Evolutionary conservation across 2,797 vertebrate genomes (phyloP).

Genomic region (Micrastur ruficollis): DNA sequence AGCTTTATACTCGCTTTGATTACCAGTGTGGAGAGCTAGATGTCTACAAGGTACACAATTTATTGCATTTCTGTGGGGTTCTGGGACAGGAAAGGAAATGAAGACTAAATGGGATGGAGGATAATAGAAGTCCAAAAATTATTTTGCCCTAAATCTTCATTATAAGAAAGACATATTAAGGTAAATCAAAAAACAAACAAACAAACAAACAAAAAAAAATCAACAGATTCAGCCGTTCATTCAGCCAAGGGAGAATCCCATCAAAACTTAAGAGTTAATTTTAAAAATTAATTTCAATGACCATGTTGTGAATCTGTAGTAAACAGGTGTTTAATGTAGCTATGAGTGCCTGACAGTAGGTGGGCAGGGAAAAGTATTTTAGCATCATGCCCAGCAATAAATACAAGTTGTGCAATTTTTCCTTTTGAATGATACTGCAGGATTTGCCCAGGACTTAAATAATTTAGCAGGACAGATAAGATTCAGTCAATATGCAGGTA

Average conservation of each 20-base stretch:
- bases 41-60: conserved; percentile 89
- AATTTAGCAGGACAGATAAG: neutral
- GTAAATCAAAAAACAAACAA: neutral
- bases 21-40: conserved; percentile 94
- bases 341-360: neutral
- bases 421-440: neutral
- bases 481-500: neutral
- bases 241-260: neutral
- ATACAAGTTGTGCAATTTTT: neutral
- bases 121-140: neutral
- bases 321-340: neutral
- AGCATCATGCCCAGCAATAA: neutral
- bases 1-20: conserved; percentile 95
- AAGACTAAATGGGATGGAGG: neutral
- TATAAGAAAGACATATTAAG: neutral
- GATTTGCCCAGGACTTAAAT: neutral
- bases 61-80: neutral
- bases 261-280: neutral
- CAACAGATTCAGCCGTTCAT: neutral
- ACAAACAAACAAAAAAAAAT: neutral
- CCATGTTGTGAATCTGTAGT: neutral
- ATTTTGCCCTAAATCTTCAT: neutral
- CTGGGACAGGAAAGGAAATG: neutral
- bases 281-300: neutral
- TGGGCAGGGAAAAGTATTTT: neutral